Conservation (phyloP, 2,113 vertebrate genomes). For the Tretioscincus oriximinensis region DNA sequence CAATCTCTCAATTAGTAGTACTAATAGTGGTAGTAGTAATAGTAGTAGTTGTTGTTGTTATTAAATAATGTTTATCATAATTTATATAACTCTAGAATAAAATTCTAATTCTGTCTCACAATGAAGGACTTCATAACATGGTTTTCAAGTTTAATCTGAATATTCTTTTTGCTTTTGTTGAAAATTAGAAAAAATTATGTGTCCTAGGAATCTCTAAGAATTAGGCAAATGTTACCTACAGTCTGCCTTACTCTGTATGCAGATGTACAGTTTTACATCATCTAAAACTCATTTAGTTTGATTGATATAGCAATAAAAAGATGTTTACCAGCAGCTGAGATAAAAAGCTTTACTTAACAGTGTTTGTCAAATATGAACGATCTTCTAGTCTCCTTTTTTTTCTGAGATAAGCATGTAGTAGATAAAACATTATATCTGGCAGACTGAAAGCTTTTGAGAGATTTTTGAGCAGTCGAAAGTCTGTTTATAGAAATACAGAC, state of each 20-base stretch:
- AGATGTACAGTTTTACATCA: constrained; percentile 58
- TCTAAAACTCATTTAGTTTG: constrained; percentile 67
- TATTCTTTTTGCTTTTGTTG: background rate
- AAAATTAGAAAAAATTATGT: constrained; percentile 46
- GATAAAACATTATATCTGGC: constrained; percentile 46
- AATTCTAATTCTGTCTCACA: too few relatives aligned
- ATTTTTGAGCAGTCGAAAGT: constrained; percentile 14
- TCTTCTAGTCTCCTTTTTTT: constrained; percentile 35
- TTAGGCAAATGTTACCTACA: constrained; percentile 61
- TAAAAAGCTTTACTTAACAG: constrained; percentile 65
- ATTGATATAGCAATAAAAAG: constrained; percentile 72
- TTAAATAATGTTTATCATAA: too few relatives aligned
- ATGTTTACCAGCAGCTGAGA: constrained; percentile 65
- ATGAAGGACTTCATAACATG: background rate
- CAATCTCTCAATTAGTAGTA: too few relatives aligned
- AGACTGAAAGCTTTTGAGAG: constrained; percentile 37
- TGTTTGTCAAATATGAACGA: constrained; percentile 54
- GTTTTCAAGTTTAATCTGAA: background rate
- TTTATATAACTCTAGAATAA: too few relatives aligned
- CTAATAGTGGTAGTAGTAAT: too few relatives aligned
- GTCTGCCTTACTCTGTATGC: constrained; percentile 47
- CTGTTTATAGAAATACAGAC: background rate
- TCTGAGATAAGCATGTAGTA: constrained; percentile 21
- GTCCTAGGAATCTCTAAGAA: constrained; percentile 45
- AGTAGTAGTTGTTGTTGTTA: too few relatives aligned